A percentile compares a stretch with the other conserved stretches of the same genome.
These are phyloP conservation scores for Acrobasis consociella DNA, from an alignment of 2,888 invertebrate genomes.

Conservation along the genomic window DNA sequence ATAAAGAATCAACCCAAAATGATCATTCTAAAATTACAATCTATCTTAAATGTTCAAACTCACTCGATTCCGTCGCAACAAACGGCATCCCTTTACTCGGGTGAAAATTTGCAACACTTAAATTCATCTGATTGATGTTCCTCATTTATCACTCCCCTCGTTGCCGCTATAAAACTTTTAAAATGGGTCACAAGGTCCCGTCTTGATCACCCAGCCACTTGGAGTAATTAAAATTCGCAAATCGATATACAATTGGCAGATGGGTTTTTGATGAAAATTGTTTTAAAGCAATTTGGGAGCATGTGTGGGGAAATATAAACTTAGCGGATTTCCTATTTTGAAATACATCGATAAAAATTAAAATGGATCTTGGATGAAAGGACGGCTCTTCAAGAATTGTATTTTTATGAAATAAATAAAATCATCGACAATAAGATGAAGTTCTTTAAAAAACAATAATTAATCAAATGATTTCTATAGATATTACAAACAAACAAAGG, in stretches of 20 bases:
- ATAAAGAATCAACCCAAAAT: neutral
- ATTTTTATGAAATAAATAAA: no score
- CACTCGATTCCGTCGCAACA: constrained; percentile 38
- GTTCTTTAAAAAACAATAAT: no score
- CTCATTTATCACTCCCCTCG: constrained; percentile 81
- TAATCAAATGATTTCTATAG: no score
- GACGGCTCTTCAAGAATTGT: no score
- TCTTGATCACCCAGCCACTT: constrained; percentile 66
- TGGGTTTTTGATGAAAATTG: constrained; percentile 17
- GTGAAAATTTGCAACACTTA: constrained; percentile 79
- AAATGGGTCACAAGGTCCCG: constrained; percentile 79
- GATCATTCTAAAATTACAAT: neutral
- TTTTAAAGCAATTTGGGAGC: neutral
- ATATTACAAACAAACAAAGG: no score
- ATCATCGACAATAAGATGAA: no score
- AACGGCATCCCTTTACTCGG: constrained; percentile 58
- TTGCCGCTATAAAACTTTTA: constrained; percentile 74
- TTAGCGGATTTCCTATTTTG: no score
- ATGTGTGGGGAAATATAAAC: neutral
- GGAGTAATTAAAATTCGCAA: constrained; percentile 73
- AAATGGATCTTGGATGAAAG: no score
- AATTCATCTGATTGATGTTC: constrained; percentile 79
- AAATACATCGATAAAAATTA: no score
- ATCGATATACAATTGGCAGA: constrained; percentile 54
- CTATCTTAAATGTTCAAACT: constrained; percentile 1